Percentiles rank a stretch among this genome's conserved stretches.
phyloP scores from a whole-genome alignment of 2,113 vertebrate genomes.

The Morone saxatilis region DNA sequence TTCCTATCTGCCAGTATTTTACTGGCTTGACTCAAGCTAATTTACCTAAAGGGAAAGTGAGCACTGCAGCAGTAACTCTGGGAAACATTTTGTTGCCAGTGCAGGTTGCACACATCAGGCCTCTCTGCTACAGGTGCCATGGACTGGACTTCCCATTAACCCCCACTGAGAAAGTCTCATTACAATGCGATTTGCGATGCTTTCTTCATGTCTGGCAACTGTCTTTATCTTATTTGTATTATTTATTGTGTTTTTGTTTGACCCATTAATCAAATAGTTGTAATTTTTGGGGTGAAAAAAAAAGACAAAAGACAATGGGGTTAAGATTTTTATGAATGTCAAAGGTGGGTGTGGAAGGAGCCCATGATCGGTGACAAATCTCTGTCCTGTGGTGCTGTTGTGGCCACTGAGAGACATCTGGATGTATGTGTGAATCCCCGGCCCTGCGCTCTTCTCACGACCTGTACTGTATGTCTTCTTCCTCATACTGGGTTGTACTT shows the following conservation, averaged over 20 bases:
- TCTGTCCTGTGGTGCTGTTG: conserved; percentile 66
- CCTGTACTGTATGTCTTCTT: conserved; percentile 77
- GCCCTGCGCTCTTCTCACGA: conserved; percentile 62
- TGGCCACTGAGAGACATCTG: conserved; percentile 68
- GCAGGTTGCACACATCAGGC: conserved; percentile 59
- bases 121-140: conserved; percentile 60
- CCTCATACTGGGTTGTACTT: conserved; percentile 82
- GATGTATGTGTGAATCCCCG: conserved; percentile 63
- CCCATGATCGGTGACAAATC: conserved; percentile 64
- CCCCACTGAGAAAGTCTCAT: conserved; percentile 50
- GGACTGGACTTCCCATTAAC: conserved; percentile 68
- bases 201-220: conserved; percentile 67
- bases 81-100: conserved; percentile 68
- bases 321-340: conserved; percentile 77
- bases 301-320: conserved; percentile 56
- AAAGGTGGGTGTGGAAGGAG: conserved; percentile 71
- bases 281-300: conserved; percentile 48
- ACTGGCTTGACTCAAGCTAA: conserved; percentile 26
- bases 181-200: conserved; percentile 57
- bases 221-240: conserved; percentile 74
- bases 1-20: conserved; percentile 45
- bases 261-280: conserved; percentile 68
- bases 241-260: conserved; percentile 80
- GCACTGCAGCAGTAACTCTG: conserved; percentile 67
- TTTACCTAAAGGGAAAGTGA: conserved; percentile 52